Evolutionary conservation across 2,888 invertebrate species (phyloP).

Genomic region (Chrysotoxum bicinctum): DNA sequence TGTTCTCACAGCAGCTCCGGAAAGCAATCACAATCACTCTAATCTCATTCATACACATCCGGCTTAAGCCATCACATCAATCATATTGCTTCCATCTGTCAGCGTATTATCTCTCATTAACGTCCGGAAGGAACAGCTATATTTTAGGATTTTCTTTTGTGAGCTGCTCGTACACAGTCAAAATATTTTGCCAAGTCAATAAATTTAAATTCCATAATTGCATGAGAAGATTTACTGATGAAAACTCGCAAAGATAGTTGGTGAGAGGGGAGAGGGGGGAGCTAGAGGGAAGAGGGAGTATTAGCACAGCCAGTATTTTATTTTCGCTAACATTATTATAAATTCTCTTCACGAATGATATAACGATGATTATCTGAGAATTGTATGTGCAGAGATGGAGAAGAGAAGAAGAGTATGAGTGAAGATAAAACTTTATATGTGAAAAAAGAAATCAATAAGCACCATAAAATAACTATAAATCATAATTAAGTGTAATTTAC

Average conservation of each 20-base stretch:
- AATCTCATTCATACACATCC: constrained; percentile 39
- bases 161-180: background rate
- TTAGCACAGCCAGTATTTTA: background rate
- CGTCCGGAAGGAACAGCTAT: constrained; percentile 53
- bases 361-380: constrained; percentile 57
- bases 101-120: constrained; percentile 41
- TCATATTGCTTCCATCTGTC: constrained; percentile 46
- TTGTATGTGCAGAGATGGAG: constrained; percentile 21
- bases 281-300: background rate
- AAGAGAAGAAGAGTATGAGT: background rate
- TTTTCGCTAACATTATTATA: constrained; percentile 59
- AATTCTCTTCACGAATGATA: constrained; percentile 63
- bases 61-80: constrained; percentile 35
- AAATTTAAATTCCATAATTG: constrained; percentile 64
- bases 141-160: constrained; percentile 26
- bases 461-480: constrained; percentile 69
- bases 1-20: constrained; percentile 8
- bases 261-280: too few species aligned
- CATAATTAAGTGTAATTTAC: constrained; percentile 71
- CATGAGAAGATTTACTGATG: constrained; percentile 43
- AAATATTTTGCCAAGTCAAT: constrained; percentile 43
- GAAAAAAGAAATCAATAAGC: constrained; percentile 61
- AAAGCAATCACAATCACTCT: constrained; percentile 37
- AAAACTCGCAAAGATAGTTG: background rate
- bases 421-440: constrained; percentile 13